phyloP scores from a whole-genome alignment of 2,113 vertebrate species.

The Sinocyclocheilus rhinocerous region DNA sequence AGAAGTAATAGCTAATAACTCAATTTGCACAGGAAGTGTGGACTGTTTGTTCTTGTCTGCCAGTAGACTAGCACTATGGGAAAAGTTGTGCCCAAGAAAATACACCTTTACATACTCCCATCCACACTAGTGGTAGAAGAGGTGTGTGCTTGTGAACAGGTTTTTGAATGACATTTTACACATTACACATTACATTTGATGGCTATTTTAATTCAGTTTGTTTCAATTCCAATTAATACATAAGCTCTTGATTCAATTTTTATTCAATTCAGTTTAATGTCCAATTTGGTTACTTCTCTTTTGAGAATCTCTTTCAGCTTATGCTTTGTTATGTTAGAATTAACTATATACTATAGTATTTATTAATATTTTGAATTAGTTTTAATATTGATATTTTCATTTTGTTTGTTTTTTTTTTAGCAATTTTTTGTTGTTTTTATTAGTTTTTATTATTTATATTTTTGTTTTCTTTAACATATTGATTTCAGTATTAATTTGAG shows the following conservation, averaged over 20 bases:
- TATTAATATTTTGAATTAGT: not conserved
- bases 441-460: no score
- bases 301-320: not conserved
- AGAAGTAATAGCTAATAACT: conserved; percentile 77
- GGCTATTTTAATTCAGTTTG: not conserved
- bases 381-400: not conserved
- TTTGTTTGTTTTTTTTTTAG: not conserved
- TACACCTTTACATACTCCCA: not conserved
- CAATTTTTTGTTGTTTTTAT: not conserved
- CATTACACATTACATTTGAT: not conserved
- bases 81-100: not conserved
- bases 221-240: not conserved
- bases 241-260: not conserved
- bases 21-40: conserved; percentile 79
- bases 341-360: not conserved
- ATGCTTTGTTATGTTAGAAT: not conserved
- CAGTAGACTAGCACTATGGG: not conserved
- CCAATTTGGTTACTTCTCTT: not conserved
- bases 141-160: not conserved
- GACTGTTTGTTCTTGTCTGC: conserved; percentile 65
- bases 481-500: no score
- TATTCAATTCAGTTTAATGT: not conserved
- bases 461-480: no score
- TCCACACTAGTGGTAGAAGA: not conserved
- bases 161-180: not conserved